These are phyloP conservation scores for Lipophrys pholis DNA, from an alignment of 2,113 vertebrate species.

Conservation along the genomic window DNA sequence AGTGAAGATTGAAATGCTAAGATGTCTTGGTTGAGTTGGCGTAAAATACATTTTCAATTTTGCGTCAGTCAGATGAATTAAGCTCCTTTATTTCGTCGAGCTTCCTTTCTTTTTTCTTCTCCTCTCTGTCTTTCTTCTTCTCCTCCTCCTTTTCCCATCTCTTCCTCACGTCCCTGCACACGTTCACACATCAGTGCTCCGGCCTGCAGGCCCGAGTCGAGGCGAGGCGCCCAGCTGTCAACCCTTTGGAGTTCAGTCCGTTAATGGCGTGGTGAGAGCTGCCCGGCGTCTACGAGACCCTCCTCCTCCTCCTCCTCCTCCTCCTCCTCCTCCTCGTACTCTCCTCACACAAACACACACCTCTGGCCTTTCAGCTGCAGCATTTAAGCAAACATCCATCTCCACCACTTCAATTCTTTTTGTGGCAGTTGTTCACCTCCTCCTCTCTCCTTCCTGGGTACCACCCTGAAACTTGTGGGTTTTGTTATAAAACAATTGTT, in stretches of 20 bases:
- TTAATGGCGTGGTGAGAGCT: slow-evolving; percentile 35
- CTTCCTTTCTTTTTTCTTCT: not conserved
- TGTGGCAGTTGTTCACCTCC: too few relatives aligned
- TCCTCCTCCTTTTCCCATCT: not conserved
- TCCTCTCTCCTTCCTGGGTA: not conserved
- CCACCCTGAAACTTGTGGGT: not conserved
- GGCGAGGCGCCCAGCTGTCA: slow-evolving; percentile 45
- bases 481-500: not conserved
- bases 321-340: not conserved
- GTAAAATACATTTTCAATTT: too few relatives aligned
- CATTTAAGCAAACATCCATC: slow-evolving; percentile 32
- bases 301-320: not conserved
- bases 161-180: slow-evolving; percentile 7
- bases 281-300: not conserved
- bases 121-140: not conserved
- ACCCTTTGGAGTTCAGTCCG: slow-evolving; percentile 35
- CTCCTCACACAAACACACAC: slow-evolving; percentile 1
- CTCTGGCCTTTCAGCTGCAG: slow-evolving; percentile 1
- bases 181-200: slow-evolving; percentile 30
- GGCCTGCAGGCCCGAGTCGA: slow-evolving; percentile 28
- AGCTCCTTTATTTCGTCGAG: not conserved
- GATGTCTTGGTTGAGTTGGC: too few relatives aligned
- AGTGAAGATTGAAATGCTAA: too few relatives aligned
- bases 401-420: slow-evolving; percentile 14
- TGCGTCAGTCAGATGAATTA: too few relatives aligned